Percentiles rank a stretch among this genome's conserved stretches.
phyloP scores from a whole-genome alignment of 2,113 vertebrate species.

The Oncorhynchus kisutch region DNA sequence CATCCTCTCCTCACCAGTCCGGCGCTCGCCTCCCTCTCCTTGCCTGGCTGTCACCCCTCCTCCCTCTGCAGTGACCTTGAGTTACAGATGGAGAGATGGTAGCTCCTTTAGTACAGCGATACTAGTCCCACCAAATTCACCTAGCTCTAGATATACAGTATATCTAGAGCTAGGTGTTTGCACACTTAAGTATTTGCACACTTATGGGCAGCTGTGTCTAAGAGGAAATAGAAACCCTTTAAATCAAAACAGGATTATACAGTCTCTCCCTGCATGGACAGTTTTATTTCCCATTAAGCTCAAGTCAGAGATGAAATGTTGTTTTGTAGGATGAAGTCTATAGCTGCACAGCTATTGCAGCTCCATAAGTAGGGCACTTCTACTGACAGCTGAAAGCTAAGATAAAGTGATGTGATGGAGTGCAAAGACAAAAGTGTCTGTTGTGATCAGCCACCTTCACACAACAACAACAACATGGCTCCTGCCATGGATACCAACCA shows the following conservation, averaged over 20 bases:
- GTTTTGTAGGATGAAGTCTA: constrained; percentile 24
- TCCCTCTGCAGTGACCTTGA: constrained; percentile 67
- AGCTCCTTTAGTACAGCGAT: constrained; percentile 41
- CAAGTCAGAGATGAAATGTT: constrained; percentile 57
- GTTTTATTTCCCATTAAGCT: constrained; percentile 57
- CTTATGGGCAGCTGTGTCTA: constrained; percentile 37
- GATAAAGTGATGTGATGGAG: constrained; percentile 50
- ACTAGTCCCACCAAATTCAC: background rate
- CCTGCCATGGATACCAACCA: constrained; percentile 2
- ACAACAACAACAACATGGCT: constrained; percentile 5
- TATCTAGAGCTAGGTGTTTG: constrained; percentile 11
- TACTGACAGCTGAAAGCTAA: constrained; percentile 34
- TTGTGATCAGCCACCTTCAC: constrained; percentile 55
- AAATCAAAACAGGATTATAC: constrained; percentile 65
- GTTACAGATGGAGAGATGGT: constrained; percentile 42
- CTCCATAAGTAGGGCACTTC: background rate
- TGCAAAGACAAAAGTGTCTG: constrained; percentile 57
- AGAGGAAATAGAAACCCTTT: constrained; percentile 10
- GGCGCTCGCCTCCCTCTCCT: constrained; percentile 36
- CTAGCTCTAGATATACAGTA: background rate
- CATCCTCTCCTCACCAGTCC: constrained; percentile 34
- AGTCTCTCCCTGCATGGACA: constrained; percentile 45
- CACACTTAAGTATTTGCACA: background rate
- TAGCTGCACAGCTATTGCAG: constrained; percentile 6
- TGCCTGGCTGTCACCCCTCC: constrained; percentile 54